Percentiles rank a stretch among this genome's conserved stretches.
These are phyloP conservation scores for Drosophila nebulosa DNA, from an alignment of 1,140 invertebrate species.

Conservation along the genomic window DNA sequence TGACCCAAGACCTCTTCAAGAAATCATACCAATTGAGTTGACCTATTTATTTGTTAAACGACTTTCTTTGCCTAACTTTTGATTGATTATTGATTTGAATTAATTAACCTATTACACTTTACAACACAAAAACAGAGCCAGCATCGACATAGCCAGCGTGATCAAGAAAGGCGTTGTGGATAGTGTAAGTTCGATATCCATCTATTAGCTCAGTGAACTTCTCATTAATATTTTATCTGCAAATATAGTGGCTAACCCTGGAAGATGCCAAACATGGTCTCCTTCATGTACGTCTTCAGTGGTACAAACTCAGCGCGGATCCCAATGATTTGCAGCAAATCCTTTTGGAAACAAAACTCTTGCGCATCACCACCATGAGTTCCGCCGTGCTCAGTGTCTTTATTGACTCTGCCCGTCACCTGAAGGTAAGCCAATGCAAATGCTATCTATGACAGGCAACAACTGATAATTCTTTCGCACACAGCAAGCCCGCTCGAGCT, in stretches of 20 bases:
- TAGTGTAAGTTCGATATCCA: slow-evolving; percentile 84
- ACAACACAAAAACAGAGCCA: slow-evolving; percentile 81
- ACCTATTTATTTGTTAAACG: slow-evolving; percentile 15
- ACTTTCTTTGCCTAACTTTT: neutral
- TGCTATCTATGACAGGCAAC: too few relatives aligned
- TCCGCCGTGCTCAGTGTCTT: slow-evolving; percentile 91
- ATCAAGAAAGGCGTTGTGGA: slow-evolving; percentile 86
- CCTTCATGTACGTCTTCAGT: slow-evolving; percentile 92
- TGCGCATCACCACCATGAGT: slow-evolving; percentile 88
- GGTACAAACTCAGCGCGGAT: slow-evolving; percentile 90
- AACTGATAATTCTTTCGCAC: neutral
- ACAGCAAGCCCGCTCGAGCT: slow-evolving; percentile 86
- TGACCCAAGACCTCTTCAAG: slow-evolving; percentile 10
- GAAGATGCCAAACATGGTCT: slow-evolving; percentile 96
- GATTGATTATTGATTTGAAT: neutral
- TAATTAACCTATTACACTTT: neutral
- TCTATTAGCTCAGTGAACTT: too few relatives aligned
- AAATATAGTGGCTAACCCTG: slow-evolving; percentile 91
- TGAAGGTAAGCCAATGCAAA: slow-evolving; percentile 86
- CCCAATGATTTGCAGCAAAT: slow-evolving; percentile 87
- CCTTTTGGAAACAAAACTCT: slow-evolving; percentile 87
- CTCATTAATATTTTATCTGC: neutral
- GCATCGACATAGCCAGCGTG: slow-evolving; percentile 86
- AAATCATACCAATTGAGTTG: slow-evolving; percentile 10
- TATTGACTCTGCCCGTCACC: slow-evolving; percentile 93